phyloP scores from a whole-genome alignment of 2,888 invertebrate genomes.

The Erebia palarica region DNA sequence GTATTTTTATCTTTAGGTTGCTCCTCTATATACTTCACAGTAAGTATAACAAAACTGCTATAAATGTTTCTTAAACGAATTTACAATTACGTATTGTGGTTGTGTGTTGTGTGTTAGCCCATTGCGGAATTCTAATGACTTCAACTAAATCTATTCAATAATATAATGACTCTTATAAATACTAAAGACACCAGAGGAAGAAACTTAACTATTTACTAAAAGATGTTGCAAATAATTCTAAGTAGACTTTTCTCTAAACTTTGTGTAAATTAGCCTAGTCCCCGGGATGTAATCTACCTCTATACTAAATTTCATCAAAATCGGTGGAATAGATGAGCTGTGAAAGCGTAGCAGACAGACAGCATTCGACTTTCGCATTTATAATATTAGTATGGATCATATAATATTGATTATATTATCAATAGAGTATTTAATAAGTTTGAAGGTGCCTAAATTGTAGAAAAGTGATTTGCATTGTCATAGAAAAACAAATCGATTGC shows the following conservation, averaged over 20 bases:
- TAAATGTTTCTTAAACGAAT: slow-evolving; percentile 21
- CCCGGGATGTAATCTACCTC: too few relatives aligned
- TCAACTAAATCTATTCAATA: slow-evolving; percentile 14
- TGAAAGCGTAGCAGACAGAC: too few relatives aligned
- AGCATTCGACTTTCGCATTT: too few relatives aligned
- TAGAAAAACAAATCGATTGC: not conserved
- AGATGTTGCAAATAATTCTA: not conserved
- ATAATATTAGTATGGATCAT: too few relatives aligned
- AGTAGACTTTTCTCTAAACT: not conserved
- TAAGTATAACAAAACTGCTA: slow-evolving; percentile 13
- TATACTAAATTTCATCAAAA: too few relatives aligned
- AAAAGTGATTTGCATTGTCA: not conserved
- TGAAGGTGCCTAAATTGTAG: not conserved
- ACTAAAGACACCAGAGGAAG: not conserved
- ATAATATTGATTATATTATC: too few relatives aligned
- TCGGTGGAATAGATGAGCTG: too few relatives aligned
- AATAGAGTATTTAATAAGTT: too few relatives aligned
- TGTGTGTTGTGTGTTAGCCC: slow-evolving; percentile 5
- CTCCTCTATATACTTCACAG: slow-evolving; percentile 7
- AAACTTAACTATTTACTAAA: not conserved
- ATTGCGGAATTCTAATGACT: slow-evolving; percentile 13
- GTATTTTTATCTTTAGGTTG: not conserved
- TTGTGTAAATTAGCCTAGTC: too few relatives aligned
- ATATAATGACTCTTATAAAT: slow-evolving; percentile 5
- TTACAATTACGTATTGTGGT: slow-evolving; percentile 31